A percentile compares a stretch with the other conserved stretches of the same genome.
phyloP scores from a whole-genome alignment of 1,140 invertebrate genomes.

The Dreissena polymorpha region DNA sequence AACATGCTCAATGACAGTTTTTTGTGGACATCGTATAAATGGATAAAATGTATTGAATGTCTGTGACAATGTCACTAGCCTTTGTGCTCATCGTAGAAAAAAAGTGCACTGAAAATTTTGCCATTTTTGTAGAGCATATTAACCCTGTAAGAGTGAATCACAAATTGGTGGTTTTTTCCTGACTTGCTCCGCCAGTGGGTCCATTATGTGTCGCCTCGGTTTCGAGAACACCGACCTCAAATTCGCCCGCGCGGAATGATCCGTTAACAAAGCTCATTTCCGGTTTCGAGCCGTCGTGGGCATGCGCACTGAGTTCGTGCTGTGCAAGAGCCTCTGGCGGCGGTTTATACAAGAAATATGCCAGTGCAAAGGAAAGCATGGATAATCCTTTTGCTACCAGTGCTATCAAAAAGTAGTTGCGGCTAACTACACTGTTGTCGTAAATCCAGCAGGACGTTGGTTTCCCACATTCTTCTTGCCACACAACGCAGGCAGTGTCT shows the following conservation, averaged over 20 bases:
- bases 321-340: conserved; percentile 3
- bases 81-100: too few species aligned
- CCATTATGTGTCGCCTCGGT: neutral
- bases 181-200: neutral
- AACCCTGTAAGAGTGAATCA: neutral
- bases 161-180: conserved; percentile 23
- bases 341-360: conserved; percentile 53
- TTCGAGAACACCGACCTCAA: conserved; percentile 21
- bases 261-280: conserved; percentile 50
- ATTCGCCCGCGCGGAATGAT: conserved; percentile 37
- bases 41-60: too few species aligned
- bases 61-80: too few species aligned
- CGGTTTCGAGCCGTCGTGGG: conserved; percentile 1
- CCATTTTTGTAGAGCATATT: too few species aligned
- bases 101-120: too few species aligned
- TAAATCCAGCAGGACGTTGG: conserved; percentile 76
- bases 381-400: conserved; percentile 31
- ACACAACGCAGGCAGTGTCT: conserved; percentile 72
- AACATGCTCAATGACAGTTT: too few species aligned
- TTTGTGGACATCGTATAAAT: too few species aligned
- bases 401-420: conserved; percentile 56
- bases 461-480: conserved; percentile 71
- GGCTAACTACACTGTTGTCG: conserved; percentile 57
- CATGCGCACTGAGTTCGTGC: neutral
- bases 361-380: conserved; percentile 45